A percentile compares a stretch with the other conserved stretches of the same genome.
These are phyloP conservation scores for Eidolon helvum DNA, from an alignment of 2,113 vertebrate species.

Conservation along the genomic window DNA sequence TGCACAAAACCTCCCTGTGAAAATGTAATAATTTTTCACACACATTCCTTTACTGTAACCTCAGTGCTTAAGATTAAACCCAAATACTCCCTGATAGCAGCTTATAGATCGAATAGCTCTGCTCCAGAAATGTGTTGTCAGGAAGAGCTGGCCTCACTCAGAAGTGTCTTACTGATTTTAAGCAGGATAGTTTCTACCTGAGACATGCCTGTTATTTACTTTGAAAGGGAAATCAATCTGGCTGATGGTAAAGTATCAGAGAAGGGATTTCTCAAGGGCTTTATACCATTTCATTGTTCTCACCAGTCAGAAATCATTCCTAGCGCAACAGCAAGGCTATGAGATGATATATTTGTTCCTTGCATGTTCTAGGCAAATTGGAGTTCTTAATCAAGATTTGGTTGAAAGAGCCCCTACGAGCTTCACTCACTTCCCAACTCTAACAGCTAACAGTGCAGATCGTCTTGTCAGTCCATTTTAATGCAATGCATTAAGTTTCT, in stretches of 20 bases:
- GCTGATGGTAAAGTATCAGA: background rate
- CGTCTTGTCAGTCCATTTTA: background rate
- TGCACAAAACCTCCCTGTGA: background rate
- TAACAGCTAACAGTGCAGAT: accelerated
- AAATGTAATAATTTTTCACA: background rate
- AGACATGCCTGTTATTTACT: background rate
- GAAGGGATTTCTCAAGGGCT: background rate
- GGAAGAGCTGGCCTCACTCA: background rate
- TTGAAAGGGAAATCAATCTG: background rate
- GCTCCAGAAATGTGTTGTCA: background rate
- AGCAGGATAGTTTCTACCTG: background rate
- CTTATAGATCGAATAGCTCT: background rate
- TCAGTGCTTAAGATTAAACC: background rate
- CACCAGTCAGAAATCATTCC: background rate
- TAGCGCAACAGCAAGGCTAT: background rate
- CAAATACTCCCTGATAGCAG: background rate
- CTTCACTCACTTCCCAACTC: background rate
- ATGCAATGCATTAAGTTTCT: background rate
- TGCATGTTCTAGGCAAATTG: background rate
- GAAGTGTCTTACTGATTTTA: background rate
- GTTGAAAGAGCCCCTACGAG: background rate
- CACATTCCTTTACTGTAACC: background rate
- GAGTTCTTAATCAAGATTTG: background rate
- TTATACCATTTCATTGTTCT: background rate
- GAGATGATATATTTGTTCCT: background rate